Evolutionary conservation across 2,797 vertebrate species (phyloP).

Genomic region (Pelochelys cantorii): DNA sequence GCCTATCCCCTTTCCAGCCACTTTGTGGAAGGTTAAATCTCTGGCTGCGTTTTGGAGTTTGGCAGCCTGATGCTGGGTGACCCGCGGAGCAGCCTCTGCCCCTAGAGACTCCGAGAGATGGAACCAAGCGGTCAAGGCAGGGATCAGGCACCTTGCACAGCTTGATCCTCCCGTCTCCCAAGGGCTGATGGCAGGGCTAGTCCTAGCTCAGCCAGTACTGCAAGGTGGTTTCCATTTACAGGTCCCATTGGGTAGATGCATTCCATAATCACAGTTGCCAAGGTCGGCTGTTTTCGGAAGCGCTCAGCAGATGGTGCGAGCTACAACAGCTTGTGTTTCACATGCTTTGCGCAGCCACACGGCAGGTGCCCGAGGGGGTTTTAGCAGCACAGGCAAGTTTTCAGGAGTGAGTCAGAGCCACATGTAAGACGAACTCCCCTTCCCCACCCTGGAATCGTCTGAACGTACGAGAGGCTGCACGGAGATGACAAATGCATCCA

Average conservation of each 20-base stretch:
- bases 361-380: not conserved
- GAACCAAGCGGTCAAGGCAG: not conserved
- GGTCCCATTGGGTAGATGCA: not conserved
- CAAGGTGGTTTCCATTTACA: not conserved
- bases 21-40: not conserved
- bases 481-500: not conserved
- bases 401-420: not conserved
- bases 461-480: not conserved
- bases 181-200: not conserved
- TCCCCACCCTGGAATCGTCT: not conserved
- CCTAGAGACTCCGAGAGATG: not conserved
- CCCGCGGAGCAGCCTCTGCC: rapidly evolving
- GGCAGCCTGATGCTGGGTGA: not conserved
- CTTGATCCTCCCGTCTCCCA: not conserved
- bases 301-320: not conserved
- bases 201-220: not conserved
- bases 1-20: not conserved
- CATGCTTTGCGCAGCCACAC: not conserved
- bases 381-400: not conserved
- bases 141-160: not conserved
- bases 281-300: not conserved
- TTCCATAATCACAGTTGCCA: not conserved
- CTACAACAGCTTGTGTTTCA: not conserved
- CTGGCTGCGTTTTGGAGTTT: not conserved
- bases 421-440: not conserved